A percentile compares a stretch with the other conserved stretches of the same genome.
Conservation (phyloP, 2,888 invertebrate genomes). For the Athalia rosae region DNA sequence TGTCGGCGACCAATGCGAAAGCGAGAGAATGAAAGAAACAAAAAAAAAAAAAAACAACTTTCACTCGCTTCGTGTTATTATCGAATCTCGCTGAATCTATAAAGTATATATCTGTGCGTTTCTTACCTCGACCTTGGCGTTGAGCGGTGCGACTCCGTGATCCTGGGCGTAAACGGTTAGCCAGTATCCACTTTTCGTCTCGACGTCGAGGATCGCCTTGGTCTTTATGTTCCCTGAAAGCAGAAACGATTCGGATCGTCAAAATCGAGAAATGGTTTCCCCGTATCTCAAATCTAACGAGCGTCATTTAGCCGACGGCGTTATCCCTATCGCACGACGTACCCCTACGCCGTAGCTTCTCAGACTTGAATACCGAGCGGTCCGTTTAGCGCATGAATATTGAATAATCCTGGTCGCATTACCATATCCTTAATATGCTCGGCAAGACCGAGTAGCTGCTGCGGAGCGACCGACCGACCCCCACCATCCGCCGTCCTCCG, state of each 20-base stretch:
- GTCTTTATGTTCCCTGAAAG: constrained; percentile 89
- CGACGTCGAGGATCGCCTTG: constrained; percentile 89
- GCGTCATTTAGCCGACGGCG: constrained; percentile 4
- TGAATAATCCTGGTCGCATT: constrained; percentile 41
- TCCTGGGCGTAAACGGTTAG: constrained; percentile 95
- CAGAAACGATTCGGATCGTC: constrained; percentile 51
- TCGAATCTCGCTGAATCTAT: neutral
- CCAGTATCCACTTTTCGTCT: constrained; percentile 93
- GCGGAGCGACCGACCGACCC: neutral
- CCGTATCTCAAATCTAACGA: constrained; percentile 32
- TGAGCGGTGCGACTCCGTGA: constrained; percentile 90
- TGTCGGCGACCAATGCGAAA: neutral
- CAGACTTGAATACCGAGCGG: constrained; percentile 40
- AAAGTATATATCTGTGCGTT: neutral
- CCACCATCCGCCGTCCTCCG: constrained; percentile 16
- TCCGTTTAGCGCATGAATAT: constrained; percentile 44
- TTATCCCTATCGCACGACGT: neutral
- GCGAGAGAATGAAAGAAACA: neutral
- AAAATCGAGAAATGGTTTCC: constrained; percentile 16
- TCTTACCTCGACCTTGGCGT: constrained; percentile 87
- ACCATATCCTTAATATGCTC: constrained; percentile 40
- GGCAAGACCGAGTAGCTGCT: constrained; percentile 31
- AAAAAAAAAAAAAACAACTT: constrained; percentile 23
- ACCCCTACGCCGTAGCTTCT: constrained; percentile 4
- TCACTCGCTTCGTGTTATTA: neutral